Evolutionary conservation across 2,797 vertebrate species (phyloP).

Genomic region (Sebastolobus altivelis): DNA sequence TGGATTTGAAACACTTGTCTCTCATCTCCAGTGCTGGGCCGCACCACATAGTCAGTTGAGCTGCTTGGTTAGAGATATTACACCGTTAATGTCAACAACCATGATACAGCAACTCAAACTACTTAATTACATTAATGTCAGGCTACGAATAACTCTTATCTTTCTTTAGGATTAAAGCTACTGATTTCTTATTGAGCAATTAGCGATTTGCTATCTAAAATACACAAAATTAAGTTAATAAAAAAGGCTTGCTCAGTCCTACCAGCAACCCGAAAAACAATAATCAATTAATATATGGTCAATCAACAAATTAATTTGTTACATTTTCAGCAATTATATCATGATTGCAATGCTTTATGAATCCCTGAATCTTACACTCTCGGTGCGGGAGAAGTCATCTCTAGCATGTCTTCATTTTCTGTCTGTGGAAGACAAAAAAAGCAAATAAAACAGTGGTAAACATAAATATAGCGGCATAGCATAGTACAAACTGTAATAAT

Average conservation of each 20-base stretch:
- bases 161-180: not conserved
- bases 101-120: not conserved
- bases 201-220: not conserved
- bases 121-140: not conserved
- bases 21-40: constrained; percentile 97
- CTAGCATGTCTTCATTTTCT: constrained; percentile 92
- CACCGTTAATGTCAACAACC: constrained; percentile 7
- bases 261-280: not conserved
- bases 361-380: constrained; percentile 90
- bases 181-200: not conserved
- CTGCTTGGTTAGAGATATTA: constrained; percentile 78
- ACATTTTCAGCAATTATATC: not conserved
- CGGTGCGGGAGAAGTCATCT: constrained; percentile 90
- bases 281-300: not conserved
- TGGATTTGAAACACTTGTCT: constrained; percentile 97
- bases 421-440: constrained; percentile 72
- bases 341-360: not conserved
- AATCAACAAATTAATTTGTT: too few species aligned
- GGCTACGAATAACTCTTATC: not conserved
- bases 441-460: not conserved
- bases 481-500: not conserved
- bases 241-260: not conserved
- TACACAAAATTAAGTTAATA: not conserved
- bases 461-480: not conserved
- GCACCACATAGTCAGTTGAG: constrained; percentile 97